Evolutionary conservation across 2,113 vertebrate species (phyloP).

Genomic region (Odocoileus virginianus): DNA sequence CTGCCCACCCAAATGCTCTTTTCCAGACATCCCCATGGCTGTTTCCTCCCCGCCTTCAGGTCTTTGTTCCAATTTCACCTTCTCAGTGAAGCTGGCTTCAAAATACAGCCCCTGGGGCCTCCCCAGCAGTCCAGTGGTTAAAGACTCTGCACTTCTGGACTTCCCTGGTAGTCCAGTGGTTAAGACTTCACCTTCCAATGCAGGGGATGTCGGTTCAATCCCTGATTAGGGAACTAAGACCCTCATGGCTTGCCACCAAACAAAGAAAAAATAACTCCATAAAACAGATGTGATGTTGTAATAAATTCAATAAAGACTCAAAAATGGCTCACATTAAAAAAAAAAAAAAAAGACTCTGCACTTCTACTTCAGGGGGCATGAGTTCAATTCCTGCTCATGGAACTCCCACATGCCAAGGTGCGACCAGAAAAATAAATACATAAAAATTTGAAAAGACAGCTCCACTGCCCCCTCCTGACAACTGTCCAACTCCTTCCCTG

Average conservation of each 20-base stretch:
- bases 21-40: neutral
- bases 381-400: neutral
- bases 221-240: too few relatives aligned
- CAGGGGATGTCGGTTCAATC: too few relatives aligned
- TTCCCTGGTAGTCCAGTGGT: too few relatives aligned
- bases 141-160: neutral
- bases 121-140: neutral
- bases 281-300: too few relatives aligned
- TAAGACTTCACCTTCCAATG: too few relatives aligned
- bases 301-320: too few relatives aligned
- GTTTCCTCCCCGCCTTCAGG: neutral
- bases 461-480: rapidly evolving
- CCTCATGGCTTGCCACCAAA: too few relatives aligned
- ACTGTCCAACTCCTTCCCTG: neutral
- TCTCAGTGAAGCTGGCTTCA: neutral
- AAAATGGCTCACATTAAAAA: too few relatives aligned
- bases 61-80: neutral
- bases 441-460: neutral
- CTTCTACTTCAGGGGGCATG: neutral
- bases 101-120: neutral
- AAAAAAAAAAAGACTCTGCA: neutral
- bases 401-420: neutral
- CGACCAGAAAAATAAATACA: neutral
- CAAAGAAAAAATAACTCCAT: too few relatives aligned
- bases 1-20: neutral